Evolutionary conservation across 2,888 invertebrate species (phyloP).

Genomic region (Coleophora deauratella): DNA sequence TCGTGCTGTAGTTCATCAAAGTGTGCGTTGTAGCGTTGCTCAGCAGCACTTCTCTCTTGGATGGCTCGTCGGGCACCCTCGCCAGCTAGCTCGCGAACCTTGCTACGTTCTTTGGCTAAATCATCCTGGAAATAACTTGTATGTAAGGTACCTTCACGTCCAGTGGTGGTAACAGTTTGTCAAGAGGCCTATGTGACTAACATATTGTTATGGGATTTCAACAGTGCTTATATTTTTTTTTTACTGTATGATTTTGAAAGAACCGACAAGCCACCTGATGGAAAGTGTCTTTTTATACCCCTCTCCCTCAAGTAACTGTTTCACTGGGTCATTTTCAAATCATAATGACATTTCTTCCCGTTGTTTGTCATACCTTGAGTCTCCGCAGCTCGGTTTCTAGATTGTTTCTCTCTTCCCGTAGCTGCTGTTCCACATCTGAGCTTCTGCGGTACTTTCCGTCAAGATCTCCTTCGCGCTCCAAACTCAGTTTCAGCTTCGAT

Average conservation of each 20-base stretch:
- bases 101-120: constrained; percentile 82
- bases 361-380: constrained; percentile 56
- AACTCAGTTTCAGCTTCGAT: constrained; percentile 77
- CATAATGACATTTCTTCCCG: no score
- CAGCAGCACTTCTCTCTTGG: constrained; percentile 82
- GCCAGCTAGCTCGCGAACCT: constrained; percentile 82
- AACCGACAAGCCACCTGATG: no score
- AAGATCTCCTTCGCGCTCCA: constrained; percentile 78
- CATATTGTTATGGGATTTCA: no score
- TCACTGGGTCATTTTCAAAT: no score
- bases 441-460: constrained; percentile 77
- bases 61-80: constrained; percentile 82
- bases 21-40: constrained; percentile 81
- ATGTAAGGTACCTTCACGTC: no score
- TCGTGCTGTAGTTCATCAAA: constrained; percentile 87
- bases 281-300: no score
- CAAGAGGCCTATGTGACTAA: no score
- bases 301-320: no score
- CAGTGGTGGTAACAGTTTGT: no score
- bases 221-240: no score
- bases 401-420: constrained; percentile 84
- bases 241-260: no score
- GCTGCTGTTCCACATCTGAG: constrained; percentile 82
- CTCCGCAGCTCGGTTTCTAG: constrained; percentile 84
- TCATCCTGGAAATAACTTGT: constrained; percentile 76